Conservation (phyloP, 2,888 invertebrate species). For the Scaptomyza polygonia region DNA sequence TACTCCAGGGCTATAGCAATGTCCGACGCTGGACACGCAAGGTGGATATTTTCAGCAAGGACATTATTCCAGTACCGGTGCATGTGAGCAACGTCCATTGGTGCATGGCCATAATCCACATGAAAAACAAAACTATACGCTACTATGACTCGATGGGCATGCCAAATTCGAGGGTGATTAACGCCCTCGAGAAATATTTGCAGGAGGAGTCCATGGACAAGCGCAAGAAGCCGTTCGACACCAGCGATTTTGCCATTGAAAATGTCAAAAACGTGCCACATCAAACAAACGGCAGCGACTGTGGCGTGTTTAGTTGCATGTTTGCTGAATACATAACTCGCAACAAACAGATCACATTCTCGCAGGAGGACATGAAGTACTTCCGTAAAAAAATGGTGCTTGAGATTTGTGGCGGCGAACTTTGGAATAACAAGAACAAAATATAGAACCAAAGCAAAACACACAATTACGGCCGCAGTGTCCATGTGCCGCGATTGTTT, state of each 20-base stretch:
- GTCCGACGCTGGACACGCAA: conserved; percentile 96
- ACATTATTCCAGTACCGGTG: conserved; percentile 94
- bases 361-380: conserved; percentile 97
- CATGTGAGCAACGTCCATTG: conserved; percentile 97
- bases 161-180: conserved; percentile 90
- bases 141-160: conserved; percentile 98
- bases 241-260: conserved; percentile 88
- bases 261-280: conserved; percentile 93
- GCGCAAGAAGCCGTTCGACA: conserved; percentile 90
- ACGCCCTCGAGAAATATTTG: conserved; percentile 90
- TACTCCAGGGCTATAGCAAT: conserved; percentile 89
- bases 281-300: conserved; percentile 98
- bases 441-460: no score
- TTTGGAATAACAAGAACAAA: conserved; percentile 84
- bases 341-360: conserved; percentile 91
- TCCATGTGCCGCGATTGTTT: no score
- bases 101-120: conserved; percentile 96
- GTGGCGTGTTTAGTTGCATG: conserved; percentile 98
- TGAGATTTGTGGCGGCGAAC: conserved; percentile 91
- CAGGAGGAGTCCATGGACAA: conserved; percentile 94
- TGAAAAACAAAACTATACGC: conserved; percentile 88
- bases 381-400: conserved; percentile 95
- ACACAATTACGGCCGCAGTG: no score
- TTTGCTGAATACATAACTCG: conserved; percentile 96
- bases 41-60: conserved; percentile 91